Evolutionary conservation across 1,140 invertebrate genomes (phyloP).

Genomic region (Pseudomyrmex concolor): DNA sequence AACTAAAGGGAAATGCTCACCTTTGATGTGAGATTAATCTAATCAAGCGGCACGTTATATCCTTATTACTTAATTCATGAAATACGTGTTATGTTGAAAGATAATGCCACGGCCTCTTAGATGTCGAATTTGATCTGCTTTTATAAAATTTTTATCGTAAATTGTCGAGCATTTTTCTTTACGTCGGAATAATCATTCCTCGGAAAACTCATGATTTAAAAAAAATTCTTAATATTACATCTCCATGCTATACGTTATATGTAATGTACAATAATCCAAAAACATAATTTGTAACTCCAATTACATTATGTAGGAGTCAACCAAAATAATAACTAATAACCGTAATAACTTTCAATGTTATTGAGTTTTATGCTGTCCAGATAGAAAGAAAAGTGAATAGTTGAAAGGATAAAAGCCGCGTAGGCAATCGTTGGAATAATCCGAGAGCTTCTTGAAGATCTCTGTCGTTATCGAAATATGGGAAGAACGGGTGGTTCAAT

Average conservation of each 20-base stretch:
- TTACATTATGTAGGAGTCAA: background rate
- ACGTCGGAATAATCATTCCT: background rate
- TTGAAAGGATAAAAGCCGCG: background rate
- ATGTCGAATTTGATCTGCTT: slow-evolving; percentile 30
- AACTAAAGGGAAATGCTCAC: background rate
- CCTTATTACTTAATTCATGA: slow-evolving; percentile 51
- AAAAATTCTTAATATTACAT: background rate
- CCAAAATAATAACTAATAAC: background rate
- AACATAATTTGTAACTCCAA: background rate
- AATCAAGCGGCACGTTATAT: slow-evolving; percentile 38
- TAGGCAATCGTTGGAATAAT: background rate
- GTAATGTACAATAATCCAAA: background rate
- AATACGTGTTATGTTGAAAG: slow-evolving; percentile 39
- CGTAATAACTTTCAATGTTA: background rate
- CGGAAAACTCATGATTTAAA: background rate
- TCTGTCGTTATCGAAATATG: slow-evolving; percentile 5
- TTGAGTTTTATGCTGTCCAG: background rate
- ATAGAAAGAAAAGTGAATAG: background rate
- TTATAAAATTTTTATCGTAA: slow-evolving; percentile 33
- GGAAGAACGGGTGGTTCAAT: background rate
- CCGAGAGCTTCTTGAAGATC: background rate
- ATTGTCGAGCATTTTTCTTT: slow-evolving; percentile 3
- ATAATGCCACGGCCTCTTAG: slow-evolving; percentile 27
- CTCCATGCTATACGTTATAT: background rate
- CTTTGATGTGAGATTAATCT: slow-evolving; percentile 40